These are phyloP conservation scores for Caerostris extrusa DNA, from an alignment of 1,140 invertebrate genomes.

Conservation along the genomic window DNA sequence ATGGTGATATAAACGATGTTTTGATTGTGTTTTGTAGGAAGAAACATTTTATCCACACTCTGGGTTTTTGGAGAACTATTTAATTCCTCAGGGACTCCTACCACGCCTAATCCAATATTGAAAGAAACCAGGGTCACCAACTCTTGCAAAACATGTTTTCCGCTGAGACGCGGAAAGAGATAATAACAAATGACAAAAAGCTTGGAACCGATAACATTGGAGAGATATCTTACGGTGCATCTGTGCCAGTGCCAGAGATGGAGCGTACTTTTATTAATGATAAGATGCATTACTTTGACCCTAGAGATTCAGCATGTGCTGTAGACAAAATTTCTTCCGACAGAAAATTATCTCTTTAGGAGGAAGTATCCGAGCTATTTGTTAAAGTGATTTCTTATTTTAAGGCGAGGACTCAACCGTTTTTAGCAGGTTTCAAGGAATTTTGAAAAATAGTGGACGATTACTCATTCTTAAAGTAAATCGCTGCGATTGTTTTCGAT, in stretches of 20 bases:
- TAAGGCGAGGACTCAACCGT: neutral
- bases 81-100: neutral
- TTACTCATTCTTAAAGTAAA: neutral
- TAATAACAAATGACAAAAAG: constrained; percentile 42
- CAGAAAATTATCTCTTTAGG: constrained; percentile 4
- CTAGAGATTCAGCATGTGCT: neutral
- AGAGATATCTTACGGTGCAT: constrained; percentile 12
- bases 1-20: constrained; percentile 41
- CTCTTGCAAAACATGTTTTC: constrained; percentile 19
- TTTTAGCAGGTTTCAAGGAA: neutral
- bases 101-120: constrained; percentile 23
- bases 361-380: neutral
- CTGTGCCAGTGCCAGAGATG: constrained; percentile 8
- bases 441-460: neutral
- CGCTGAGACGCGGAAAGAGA: neutral
- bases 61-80: neutral
- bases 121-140: neutral
- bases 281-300: neutral
- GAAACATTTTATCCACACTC: constrained; percentile 7
- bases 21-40: constrained; percentile 28
- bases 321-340: constrained; percentile 29
- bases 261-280: constrained; percentile 24
- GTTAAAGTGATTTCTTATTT: neutral
- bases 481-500: neutral
- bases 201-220: constrained; percentile 26